Base-by-base conservation (phyloP, 2,113 vertebrate species). In the Coreoperca whiteheadi region DNA sequence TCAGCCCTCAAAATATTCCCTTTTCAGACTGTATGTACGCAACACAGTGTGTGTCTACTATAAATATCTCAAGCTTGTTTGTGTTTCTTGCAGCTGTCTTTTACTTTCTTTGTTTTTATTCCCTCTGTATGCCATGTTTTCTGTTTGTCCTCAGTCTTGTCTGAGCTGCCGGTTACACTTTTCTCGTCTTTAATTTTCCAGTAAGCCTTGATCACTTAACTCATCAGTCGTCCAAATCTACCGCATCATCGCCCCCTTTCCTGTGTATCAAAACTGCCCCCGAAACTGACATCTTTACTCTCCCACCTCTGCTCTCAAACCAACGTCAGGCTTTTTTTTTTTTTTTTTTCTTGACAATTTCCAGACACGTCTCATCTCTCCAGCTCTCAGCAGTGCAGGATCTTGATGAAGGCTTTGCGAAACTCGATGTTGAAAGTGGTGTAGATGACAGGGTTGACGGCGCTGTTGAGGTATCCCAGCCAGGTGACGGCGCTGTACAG, bases 361-460 rank as follows among this genome's bases (percentile, higher is more conserved):
- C n/a, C n/a, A n/a, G 56, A 50, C 8, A 2, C 12, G 2, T 67
- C 57, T 46, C 23, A 14, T 72, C 23, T 59, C 30, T 1, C 64
- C 12, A 1, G 23, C 39, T 61, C 68, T 94, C 91, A 96, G 90
- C 95, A 96, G 92, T 94, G 95, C 68, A 96, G 92, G 89, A 96
- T 95, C 77, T 95, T 96, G 81, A 95, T 94, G 91, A 96, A 95
- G 87, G 95, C 95, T 80, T 94, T 96, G 74, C 94, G 95, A 85
- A 96, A 95, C 85, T 96, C 95, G 18, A 95, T 92, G 92, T 95
- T 96, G 93, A 96, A 96, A 18, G 95, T 96, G 84, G 95, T 96
- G 92, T 96, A 96, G 92, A 96, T 96, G 92, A 96, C 89, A 7
- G 95, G 95, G 89, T 96, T 96, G 90, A 96, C 94, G 0, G 95